Conservation (phyloP, 35 echinoderm and acorn worm species). For the Ophiothrix spiculata region DNA sequence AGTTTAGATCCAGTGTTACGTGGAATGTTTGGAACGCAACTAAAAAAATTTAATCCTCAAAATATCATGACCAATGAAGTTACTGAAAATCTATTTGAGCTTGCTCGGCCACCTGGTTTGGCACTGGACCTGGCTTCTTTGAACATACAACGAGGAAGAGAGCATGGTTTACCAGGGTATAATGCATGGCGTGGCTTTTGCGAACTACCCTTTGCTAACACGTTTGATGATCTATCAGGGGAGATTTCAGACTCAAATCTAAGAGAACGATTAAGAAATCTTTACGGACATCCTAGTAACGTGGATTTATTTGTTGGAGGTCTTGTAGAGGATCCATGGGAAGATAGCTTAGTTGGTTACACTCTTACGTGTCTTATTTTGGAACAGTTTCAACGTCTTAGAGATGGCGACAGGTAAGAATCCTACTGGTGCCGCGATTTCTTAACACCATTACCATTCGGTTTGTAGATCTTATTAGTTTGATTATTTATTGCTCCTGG, state of each 20-base stretch:
- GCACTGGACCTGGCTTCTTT: slow-evolving; percentile 69
- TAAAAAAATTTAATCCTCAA: not conserved
- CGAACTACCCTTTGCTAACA: slow-evolving; percentile 12
- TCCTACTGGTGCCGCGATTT: too few relatives aligned
- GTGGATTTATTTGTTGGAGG: not conserved
- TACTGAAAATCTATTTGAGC: not conserved
- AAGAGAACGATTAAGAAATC: not conserved
- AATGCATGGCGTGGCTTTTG: slow-evolving; percentile 66
- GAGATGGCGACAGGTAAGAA: slow-evolving; percentile 70
- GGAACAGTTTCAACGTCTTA: slow-evolving; percentile 53
- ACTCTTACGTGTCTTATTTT: slow-evolving; percentile 72
- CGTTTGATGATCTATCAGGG: slow-evolving; percentile 47
- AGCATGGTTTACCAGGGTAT: slow-evolving; percentile 79
- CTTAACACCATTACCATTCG: too few relatives aligned
- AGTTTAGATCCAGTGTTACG: not conserved
- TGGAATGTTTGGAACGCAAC: not conserved
- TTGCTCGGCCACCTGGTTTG: not conserved
- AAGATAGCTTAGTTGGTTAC: not conserved
- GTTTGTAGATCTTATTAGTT: too few relatives aligned
- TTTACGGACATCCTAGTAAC: not conserved
- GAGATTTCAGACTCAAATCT: slow-evolving; percentile 38
- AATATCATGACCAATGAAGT: not conserved
- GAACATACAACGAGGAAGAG: slow-evolving; percentile 89
- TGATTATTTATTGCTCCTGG: too few relatives aligned
- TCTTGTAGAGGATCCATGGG: not conserved